Evolutionary conservation across 2,113 vertebrate genomes (phyloP), one percentile per base, ranked within the genome.

Genomic region (Motacilla alba): DNA sequence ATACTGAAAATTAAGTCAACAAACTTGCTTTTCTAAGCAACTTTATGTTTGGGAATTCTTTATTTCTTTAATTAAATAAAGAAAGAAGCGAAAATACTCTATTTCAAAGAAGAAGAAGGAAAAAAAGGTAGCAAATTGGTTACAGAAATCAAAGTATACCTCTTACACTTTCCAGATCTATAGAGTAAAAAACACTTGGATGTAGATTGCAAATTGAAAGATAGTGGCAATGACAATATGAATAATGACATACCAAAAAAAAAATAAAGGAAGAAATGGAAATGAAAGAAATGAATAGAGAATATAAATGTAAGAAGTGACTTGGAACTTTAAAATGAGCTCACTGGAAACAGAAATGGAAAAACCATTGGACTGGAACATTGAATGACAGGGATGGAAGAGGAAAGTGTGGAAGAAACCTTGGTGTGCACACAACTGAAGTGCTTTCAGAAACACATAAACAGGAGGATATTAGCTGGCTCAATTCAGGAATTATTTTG

Each of bases 321-420:
- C 83, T 93, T 82, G 52, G 84, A 93, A 72, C 7, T 90, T 92
- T 83, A 77, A 93, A 95, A 93, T 95, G n/a, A 95, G 66, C 49
- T 89, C 44, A 63, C 15, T 96, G 94, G 78, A 95, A 96, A 94
- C 28, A 94, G 53, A 94, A 95, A 95, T 96, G 90, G 93, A 93
- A 97, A 96, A 95, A 79, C 2, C 58, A 70, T 60, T 82, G 79
- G 59, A 72, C 67, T 89, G 73, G 76, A 96, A 90, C 87, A 90
- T 2, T 87, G 89, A 96, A 81, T 89, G 79, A 74, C 91, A 95
- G 28, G 50, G 30, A 89, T 89, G 46, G 66, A 96, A 92, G 90
- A 64, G 41, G 52, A 93, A 76, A 94, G 43, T 0, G 1, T 4
- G 4, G 73, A 86, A 66, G 50, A 89, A 95, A 90, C 28, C 69